Conservation (phyloP, 2,797 vertebrate species). For the Mus minutoides region DNA sequence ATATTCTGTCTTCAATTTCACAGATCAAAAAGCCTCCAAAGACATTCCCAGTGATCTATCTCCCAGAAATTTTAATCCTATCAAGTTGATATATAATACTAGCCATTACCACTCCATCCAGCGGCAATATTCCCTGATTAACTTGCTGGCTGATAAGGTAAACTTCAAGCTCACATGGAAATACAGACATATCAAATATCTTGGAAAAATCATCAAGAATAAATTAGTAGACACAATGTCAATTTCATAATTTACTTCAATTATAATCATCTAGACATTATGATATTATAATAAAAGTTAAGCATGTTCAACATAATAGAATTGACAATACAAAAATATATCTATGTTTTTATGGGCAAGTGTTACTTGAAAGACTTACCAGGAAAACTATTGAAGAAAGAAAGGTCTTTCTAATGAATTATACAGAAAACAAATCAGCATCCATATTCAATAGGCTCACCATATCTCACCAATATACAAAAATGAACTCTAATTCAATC, state of each 20-base stretch:
- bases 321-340: background rate
- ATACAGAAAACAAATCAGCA: background rate
- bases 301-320: background rate
- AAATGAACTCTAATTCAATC: background rate
- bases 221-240: background rate
- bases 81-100: background rate
- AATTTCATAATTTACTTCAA: background rate
- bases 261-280: background rate
- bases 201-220: background rate
- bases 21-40: background rate
- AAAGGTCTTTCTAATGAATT: background rate
- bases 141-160: background rate
- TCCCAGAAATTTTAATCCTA: background rate
- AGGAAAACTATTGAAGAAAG: background rate
- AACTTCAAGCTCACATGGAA: background rate
- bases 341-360: background rate
- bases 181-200: background rate
- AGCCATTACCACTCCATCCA: background rate
- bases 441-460: background rate
- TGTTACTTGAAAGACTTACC: background rate
- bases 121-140: background rate
- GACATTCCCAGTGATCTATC: too few relatives aligned
- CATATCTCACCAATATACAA: background rate
- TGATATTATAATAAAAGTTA: background rate
- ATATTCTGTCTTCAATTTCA: background rate